Base-by-base conservation (phyloP, 2,113 vertebrate species). In the Oryzias javanicus region DNA sequence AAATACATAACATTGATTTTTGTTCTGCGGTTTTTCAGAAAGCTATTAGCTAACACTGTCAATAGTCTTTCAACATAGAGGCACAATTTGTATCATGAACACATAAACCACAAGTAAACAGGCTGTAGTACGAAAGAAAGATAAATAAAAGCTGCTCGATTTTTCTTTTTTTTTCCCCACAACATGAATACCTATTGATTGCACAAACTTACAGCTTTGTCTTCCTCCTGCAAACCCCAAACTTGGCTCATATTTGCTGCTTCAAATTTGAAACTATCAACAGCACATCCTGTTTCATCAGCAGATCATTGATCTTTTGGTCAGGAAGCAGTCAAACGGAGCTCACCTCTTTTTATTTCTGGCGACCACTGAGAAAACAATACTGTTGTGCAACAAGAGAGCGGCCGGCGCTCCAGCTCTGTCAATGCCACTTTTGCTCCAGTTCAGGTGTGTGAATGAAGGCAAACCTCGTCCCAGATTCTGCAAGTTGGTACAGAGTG, bases 401-500 rank as follows among this genome's bases (percentile, higher is more conserved):
- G 57, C 66, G 70, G 74, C 46, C 61, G 46, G 59, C 60, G 62
- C 49, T 76, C 66, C 67, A 79, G 40, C 71, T 82, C 76, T 68
- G 58, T 78, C 78, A 67, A 59, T 82, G 75, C 62, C 66, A 74
- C 76, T 76, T 80, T 66, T 83, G 82, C 70, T 77, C 74, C 68
- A 81, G 40, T 83, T 86, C 16, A 67, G 35, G 65, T 74, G 62
- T 62, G 74, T 55, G 72, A 74, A 76, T 80, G 75, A 77, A 81
- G 85, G 75, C 76, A 79, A 82, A 82, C 77, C 64, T 75, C 80
- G 84, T 64, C 86, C 90, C 72, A 86, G 74, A 85, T 90, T 87
- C 67, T 72, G 77, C 64, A 60, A 71, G 78, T 67, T 54, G 75
- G 53, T 50, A 16, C 67, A 64, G 44, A 74, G 55, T 42, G 49